Percentiles rank a stretch among this genome's conserved stretches.
phyloP scores from a whole-genome alignment of 1,140 invertebrate species.

The Megathymus violae region DNA sequence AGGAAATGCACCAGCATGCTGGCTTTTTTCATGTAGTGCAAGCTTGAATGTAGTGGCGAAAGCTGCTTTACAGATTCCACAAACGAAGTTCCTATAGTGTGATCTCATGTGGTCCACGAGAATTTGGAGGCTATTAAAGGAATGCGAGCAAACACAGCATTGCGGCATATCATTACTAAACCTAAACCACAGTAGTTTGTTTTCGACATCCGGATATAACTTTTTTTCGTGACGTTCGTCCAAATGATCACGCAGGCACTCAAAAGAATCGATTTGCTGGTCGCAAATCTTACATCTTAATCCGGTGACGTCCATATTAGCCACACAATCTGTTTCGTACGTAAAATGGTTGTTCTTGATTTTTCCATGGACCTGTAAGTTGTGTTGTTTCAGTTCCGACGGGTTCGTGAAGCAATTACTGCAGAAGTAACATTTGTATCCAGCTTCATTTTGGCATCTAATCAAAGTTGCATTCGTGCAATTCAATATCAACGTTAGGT shows the following conservation, averaged over 20 bases:
- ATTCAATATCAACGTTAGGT: too few relatives aligned
- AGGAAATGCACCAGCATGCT: too few relatives aligned
- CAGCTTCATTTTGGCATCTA: too few relatives aligned
- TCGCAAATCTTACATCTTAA: slow-evolving; percentile 53
- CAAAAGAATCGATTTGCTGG: slow-evolving; percentile 33
- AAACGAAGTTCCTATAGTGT: slow-evolving; percentile 46
- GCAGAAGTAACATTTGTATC: too few relatives aligned
- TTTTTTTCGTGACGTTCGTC: slow-evolving; percentile 29
- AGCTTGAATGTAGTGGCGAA: too few relatives aligned
- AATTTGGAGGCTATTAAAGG: slow-evolving; percentile 43
- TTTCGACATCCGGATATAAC: slow-evolving; percentile 40
- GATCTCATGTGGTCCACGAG: slow-evolving; percentile 49
- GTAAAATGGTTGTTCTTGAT: too few relatives aligned
- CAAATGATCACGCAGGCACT: slow-evolving; percentile 51
- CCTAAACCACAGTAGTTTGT: slow-evolving; percentile 44
- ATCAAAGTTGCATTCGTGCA: too few relatives aligned
- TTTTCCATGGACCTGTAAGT: too few relatives aligned
- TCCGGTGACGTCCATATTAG: slow-evolving; percentile 64
- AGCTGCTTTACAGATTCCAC: slow-evolving; percentile 41
- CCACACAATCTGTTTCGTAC: too few relatives aligned
- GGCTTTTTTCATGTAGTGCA: too few relatives aligned
- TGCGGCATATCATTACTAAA: slow-evolving; percentile 34
- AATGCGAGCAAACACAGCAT: slow-evolving; percentile 41
- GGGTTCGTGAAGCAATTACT: too few relatives aligned
- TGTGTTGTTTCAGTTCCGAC: too few relatives aligned